Evolutionary conservation across 92 coral and sea anemone species (phyloP).

Genomic region (Blastomussa wellsi): DNA sequence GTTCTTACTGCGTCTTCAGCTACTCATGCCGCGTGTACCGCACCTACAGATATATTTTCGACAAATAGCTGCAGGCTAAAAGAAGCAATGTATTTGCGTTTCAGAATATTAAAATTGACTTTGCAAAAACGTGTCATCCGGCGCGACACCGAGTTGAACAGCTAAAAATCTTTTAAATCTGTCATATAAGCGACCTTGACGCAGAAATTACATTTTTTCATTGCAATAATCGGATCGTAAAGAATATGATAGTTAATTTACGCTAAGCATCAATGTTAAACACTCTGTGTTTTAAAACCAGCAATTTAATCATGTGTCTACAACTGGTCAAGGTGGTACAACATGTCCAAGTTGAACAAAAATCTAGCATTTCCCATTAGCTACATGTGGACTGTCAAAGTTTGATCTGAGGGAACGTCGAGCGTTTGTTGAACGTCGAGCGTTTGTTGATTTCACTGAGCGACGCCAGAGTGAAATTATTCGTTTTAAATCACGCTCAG

Average conservation of each 20-base stretch:
- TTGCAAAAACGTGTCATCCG: slow-evolving; percentile 12
- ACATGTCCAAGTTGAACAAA: neutral
- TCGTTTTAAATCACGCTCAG: slow-evolving; percentile 35
- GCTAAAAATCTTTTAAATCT: neutral
- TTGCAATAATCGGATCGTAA: slow-evolving; percentile 5
- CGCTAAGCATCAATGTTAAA: slow-evolving; percentile 15
- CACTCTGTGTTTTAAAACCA: slow-evolving; percentile 9
- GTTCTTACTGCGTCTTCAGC: slow-evolving; percentile 16
- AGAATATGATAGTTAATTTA: slow-evolving; percentile 22
- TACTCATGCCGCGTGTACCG: slow-evolving; percentile 34
- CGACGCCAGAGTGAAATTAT: slow-evolving; percentile 1
- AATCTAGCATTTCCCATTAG: slow-evolving; percentile 3
- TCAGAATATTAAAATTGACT: slow-evolving; percentile 16
- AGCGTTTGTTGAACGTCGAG: slow-evolving; percentile 5
- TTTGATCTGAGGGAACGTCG: slow-evolving; percentile 1
- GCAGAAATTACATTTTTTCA: neutral
- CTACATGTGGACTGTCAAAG: slow-evolving; percentile 24
- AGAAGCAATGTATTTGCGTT: neutral
- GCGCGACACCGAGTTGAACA: slow-evolving; percentile 5
- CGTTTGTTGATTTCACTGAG: slow-evolving; percentile 8
- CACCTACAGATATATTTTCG: neutral
- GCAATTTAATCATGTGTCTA: slow-evolving; percentile 32
- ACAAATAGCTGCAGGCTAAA: slow-evolving; percentile 2
- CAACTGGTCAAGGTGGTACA: slow-evolving; percentile 27
- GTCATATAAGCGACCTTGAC: neutral